These are phyloP conservation scores for Silurus asotus DNA, from an alignment of 2,113 vertebrate species.

Conservation along the genomic window DNA sequence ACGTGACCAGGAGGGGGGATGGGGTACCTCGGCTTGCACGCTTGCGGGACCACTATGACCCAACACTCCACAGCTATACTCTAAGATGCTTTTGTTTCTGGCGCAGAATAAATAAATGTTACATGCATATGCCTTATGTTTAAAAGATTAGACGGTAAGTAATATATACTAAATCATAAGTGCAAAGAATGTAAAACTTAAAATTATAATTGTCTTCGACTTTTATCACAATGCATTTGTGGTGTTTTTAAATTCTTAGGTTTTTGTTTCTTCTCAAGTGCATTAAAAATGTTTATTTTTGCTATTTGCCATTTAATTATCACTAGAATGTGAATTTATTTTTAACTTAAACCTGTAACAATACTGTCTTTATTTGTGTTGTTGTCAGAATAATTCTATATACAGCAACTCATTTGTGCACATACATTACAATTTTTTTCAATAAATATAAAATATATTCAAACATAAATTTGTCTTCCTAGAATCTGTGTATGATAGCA, in stretches of 20 bases:
- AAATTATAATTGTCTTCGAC: conserved; percentile 10
- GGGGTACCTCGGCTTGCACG: conserved; percentile 77
- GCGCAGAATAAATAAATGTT: not conserved
- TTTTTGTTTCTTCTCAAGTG: not conserved
- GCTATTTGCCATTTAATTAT: not conserved
- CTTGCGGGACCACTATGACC: conserved; percentile 87
- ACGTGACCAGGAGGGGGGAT: conserved; percentile 85
- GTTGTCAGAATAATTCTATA: conserved; percentile 17
- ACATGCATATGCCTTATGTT: not conserved
- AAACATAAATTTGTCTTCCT: conserved; percentile 17
- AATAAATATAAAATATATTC: conserved; percentile 9
- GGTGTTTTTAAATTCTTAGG: not conserved
- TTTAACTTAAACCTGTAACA: not conserved
- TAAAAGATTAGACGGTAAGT: conserved; percentile 30
- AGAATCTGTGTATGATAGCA: conserved; percentile 45
- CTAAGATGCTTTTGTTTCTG: conserved; percentile 43
- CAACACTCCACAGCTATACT: conserved; percentile 76
- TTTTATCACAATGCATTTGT: conserved; percentile 3
- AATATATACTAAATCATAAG: conserved; percentile 1
- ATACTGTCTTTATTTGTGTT: not conserved
- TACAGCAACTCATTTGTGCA: conserved; percentile 3
- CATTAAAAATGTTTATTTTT: not conserved
- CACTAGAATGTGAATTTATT: not conserved
- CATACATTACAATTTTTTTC: conserved; percentile 7
- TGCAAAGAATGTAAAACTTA: not conserved